Conservation (phyloP, 2,888 invertebrate species). For the Liopterus haemorrhoidalis region DNA sequence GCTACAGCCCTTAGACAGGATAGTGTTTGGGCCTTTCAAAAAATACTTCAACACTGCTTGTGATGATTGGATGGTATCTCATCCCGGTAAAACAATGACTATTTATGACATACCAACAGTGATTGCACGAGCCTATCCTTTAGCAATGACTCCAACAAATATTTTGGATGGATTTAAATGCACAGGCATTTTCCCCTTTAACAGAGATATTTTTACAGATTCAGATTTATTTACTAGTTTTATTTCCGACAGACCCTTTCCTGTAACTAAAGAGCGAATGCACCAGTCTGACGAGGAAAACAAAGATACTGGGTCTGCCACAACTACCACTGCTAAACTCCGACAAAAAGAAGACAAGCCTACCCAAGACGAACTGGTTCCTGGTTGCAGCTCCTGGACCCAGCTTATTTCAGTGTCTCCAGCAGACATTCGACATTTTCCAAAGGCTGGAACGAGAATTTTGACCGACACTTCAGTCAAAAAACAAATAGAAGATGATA, state of each 20-base stretch:
- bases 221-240: slow-evolving; percentile 27
- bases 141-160: slow-evolving; percentile 23
- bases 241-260: slow-evolving; percentile 26
- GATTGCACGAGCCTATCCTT: slow-evolving; percentile 17
- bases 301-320: too few species aligned
- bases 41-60: slow-evolving; percentile 11
- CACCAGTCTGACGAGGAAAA: too few species aligned
- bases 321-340: too few species aligned
- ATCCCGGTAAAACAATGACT: slow-evolving; percentile 22
- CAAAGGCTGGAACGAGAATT: slow-evolving; percentile 29
- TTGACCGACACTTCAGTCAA: slow-evolving; percentile 32
- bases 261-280: too few species aligned
- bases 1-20: slow-evolving; percentile 19
- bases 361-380: neutral
- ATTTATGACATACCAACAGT: slow-evolving; percentile 26
- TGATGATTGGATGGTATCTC: slow-evolving; percentile 21
- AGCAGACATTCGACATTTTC: slow-evolving; percentile 27
- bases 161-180: slow-evolving; percentile 26
- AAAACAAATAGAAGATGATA: slow-evolving; percentile 25
- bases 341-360: too few species aligned
- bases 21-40: slow-evolving; percentile 21
- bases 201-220: slow-evolving; percentile 26
- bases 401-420: slow-evolving; percentile 14
- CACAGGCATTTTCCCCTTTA: slow-evolving; percentile 26
- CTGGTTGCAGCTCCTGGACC: neutral